Evolutionary conservation across 2,888 invertebrate genomes (phyloP).

Genomic region (Synanthedon tipuliformis): DNA sequence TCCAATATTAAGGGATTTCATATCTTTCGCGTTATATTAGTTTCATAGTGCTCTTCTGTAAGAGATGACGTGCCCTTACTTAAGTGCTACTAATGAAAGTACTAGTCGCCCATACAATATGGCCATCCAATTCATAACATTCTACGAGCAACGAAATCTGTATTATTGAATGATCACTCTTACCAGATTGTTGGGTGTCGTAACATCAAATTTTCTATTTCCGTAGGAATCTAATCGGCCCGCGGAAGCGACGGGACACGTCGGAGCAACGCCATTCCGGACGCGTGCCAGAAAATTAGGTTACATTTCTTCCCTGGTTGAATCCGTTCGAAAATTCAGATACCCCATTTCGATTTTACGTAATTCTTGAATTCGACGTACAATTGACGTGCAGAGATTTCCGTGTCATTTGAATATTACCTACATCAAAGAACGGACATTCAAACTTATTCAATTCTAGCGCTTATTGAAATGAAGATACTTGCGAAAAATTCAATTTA

Average conservation of each 20-base stretch:
- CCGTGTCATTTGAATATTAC: not conserved
- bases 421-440: not conserved
- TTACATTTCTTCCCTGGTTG: slow-evolving; percentile 34
- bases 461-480: no score
- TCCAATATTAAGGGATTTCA: no score
- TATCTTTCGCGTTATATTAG: no score
- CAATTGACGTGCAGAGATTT: slow-evolving; percentile 27
- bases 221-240: slow-evolving; percentile 43
- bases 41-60: no score
- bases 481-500: no score
- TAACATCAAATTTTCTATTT: slow-evolving; percentile 48
- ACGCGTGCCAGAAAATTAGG: slow-evolving; percentile 46
- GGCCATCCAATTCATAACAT: not conserved
- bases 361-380: slow-evolving; percentile 38
- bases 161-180: slow-evolving; percentile 36
- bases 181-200: slow-evolving; percentile 37
- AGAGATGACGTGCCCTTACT: not conserved
- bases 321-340: slow-evolving; percentile 38
- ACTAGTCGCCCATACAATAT: not conserved
- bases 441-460: no score
- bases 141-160: not conserved
- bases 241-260: slow-evolving; percentile 19
- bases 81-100: not conserved
- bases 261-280: slow-evolving; percentile 19
- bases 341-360: slow-evolving; percentile 37